Evolutionary conservation across 2,888 invertebrate genomes (phyloP).

Genomic region (Thereva nobilitata): DNA sequence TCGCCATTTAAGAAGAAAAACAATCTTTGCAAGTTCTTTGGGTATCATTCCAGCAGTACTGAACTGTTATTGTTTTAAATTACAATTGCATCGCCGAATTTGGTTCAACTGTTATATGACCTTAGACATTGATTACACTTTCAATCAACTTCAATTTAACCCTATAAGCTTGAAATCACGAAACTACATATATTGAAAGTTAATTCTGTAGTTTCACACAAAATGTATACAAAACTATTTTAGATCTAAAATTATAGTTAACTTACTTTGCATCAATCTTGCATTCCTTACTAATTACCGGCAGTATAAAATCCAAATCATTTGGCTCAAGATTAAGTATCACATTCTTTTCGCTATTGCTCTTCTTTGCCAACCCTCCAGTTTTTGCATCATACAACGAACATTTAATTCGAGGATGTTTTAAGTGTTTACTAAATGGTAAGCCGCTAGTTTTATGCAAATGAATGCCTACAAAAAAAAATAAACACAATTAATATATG

Average conservation of each 20-base stretch:
- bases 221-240: too few species aligned
- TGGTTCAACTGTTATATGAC: too few species aligned
- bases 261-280: constrained; percentile 21
- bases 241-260: constrained; percentile 1
- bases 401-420: constrained; percentile 23
- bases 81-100: too few species aligned
- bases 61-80: too few species aligned
- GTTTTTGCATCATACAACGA: constrained; percentile 34
- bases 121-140: too few species aligned
- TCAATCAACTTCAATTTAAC: too few species aligned
- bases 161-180: too few species aligned
- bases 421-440: constrained; percentile 35
- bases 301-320: constrained; percentile 33
- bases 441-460: constrained; percentile 27
- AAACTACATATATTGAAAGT: too few species aligned
- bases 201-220: too few species aligned
- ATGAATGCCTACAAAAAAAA: constrained; percentile 28
- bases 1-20: too few species aligned
- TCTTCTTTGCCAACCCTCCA: constrained; percentile 23
- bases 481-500: background rate
- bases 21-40: too few species aligned
- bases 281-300: constrained; percentile 36
- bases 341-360: constrained; percentile 26
- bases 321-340: constrained; percentile 36
- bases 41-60: too few species aligned